A percentile compares a stretch with the other conserved stretches of the same genome.
Evolutionary conservation across 2,797 vertebrate genomes (phyloP).

Genomic region (Arctocebus calabarensis): DNA sequence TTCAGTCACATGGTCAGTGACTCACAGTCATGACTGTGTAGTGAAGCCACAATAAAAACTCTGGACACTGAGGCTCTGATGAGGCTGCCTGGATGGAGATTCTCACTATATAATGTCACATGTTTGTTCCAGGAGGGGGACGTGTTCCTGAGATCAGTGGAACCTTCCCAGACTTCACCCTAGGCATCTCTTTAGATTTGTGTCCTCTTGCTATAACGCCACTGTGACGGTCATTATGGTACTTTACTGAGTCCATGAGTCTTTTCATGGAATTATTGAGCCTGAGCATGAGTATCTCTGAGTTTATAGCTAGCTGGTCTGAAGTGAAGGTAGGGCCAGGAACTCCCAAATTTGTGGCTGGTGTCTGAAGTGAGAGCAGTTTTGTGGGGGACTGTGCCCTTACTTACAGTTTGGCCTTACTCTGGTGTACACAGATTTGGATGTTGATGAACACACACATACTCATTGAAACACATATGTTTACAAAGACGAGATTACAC

Average conservation of each 20-base stretch:
- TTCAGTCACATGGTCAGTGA: too few relatives aligned
- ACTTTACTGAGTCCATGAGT: neutral
- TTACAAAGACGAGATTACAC: neutral
- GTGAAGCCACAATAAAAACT: neutral
- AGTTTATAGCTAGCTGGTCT: neutral
- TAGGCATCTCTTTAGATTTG: neutral
- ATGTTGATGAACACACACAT: neutral
- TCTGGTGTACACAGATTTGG: neutral
- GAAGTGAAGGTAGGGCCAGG: neutral
- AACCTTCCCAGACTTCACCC: neutral
- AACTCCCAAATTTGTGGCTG: neutral
- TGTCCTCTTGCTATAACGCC: neutral
- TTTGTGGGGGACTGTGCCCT: neutral
- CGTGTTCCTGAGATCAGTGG: rapidly evolving
- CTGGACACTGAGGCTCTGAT: neutral
- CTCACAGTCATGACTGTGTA: neutral
- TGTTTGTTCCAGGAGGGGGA: neutral
- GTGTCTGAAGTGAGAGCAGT: neutral
- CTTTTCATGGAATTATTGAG: neutral
- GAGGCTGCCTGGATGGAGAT: neutral
- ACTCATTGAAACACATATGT: neutral
- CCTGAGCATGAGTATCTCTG: neutral
- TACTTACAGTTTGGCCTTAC: neutral
- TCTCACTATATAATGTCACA: neutral
- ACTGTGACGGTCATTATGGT: neutral